Evolutionary conservation across 2,888 invertebrate species (phyloP).

Genomic region (Apamea anceps): DNA sequence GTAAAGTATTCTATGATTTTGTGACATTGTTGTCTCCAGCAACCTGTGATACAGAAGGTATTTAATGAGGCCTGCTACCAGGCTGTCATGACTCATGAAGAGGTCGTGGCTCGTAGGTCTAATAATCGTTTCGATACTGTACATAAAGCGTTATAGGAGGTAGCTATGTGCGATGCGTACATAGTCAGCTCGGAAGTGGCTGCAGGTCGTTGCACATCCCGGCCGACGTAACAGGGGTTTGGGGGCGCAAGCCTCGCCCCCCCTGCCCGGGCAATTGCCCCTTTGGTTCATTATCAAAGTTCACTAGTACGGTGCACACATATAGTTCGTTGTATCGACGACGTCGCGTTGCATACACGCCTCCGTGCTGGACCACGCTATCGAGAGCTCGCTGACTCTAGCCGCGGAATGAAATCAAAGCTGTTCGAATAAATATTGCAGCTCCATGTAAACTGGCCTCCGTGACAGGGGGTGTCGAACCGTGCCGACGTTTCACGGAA

Average conservation of each 20-base stretch:
- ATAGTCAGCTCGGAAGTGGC: conserved; percentile 74
- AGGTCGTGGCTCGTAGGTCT: conserved; percentile 15
- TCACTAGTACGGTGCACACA: conserved; percentile 88
- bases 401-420: conserved; percentile 51
- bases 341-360: conserved; percentile 72
- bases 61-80: conserved; percentile 42
- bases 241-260: conserved; percentile 69
- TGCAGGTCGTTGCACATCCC: conserved; percentile 84
- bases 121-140: conserved; percentile 47
- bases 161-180: conserved; percentile 55
- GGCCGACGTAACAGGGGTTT: conserved; percentile 75
- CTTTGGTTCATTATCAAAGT: conserved; percentile 89
- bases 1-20: neutral
- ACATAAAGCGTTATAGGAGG: conserved; percentile 46
- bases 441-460: conserved; percentile 75
- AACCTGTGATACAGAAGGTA: conserved; percentile 25
- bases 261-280: conserved; percentile 81
- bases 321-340: conserved; percentile 64
- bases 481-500: conserved; percentile 81
- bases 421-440: conserved; percentile 63
- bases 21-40: neutral
- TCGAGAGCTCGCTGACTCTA: conserved; percentile 72
- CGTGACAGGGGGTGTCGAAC: conserved; percentile 75
- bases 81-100: conserved; percentile 33
- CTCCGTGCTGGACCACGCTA: conserved; percentile 62